Evolutionary conservation across 2,888 invertebrate genomes (phyloP).

Genomic region (Rhorus exstirpatorius): DNA sequence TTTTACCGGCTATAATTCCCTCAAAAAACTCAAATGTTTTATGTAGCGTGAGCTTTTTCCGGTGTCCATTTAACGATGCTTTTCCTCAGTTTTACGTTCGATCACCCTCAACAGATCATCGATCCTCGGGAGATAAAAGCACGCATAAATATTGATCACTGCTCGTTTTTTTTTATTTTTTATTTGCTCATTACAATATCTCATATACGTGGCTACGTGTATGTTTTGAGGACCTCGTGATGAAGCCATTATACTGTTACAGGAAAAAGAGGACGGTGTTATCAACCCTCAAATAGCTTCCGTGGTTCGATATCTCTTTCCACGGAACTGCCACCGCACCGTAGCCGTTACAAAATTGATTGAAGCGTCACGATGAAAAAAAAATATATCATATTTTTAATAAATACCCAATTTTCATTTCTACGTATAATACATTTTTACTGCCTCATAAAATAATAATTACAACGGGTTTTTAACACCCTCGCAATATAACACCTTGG

Average conservation of each 20-base stretch:
- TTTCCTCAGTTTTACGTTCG: background rate
- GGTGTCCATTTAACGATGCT: constrained; percentile 6
- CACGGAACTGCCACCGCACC: background rate
- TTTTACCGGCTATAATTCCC: background rate
- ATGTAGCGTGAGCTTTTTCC: constrained; percentile 1
- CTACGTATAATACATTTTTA: background rate
- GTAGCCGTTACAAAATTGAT: background rate
- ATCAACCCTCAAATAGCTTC: constrained; percentile 7
- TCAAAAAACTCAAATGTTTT: background rate
- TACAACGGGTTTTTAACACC: background rate
- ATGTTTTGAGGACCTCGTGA: constrained; percentile 20
- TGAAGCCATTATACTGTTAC: constrained; percentile 36
- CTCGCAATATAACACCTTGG: background rate
- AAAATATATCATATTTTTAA: background rate
- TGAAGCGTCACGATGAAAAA: background rate
- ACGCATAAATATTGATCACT: constrained; percentile 34
- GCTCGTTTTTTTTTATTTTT: too few species aligned
- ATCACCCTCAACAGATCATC: background rate
- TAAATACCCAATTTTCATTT: background rate
- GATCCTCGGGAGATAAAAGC: background rate
- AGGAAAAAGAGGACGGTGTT: constrained; percentile 16
- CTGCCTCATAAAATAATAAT: too few species aligned
- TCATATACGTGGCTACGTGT: constrained; percentile 26
- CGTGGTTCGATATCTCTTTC: constrained; percentile 1
- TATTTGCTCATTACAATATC: constrained; percentile 35